phyloP scores from a whole-genome alignment of 2,113 vertebrate species.

The Cryptomyrus ogoouensis region DNA sequence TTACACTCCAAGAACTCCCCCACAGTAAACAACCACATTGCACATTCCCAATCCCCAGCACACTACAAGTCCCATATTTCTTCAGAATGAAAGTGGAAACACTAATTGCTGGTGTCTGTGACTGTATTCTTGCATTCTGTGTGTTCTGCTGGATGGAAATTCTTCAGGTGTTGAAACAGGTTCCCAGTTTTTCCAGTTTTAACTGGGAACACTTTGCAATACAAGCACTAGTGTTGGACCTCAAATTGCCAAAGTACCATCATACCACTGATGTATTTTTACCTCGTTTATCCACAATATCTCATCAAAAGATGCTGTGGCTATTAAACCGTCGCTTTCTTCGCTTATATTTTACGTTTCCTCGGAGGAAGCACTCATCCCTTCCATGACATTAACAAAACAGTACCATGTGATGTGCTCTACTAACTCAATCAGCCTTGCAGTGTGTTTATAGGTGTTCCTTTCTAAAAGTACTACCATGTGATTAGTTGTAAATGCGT shows the following conservation, averaged over 20 bases:
- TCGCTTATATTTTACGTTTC: neutral
- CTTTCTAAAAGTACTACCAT: neutral
- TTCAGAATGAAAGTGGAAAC: neutral
- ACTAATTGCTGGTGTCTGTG: neutral
- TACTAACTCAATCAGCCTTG: neutral
- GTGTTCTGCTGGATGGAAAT: neutral
- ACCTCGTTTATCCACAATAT: neutral
- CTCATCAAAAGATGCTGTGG: neutral
- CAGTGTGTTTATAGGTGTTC: neutral
- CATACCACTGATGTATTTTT: neutral
- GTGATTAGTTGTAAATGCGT: neutral
- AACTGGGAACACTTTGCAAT: neutral
- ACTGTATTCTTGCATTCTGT: neutral
- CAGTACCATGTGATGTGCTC: neutral
- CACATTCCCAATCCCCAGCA: neutral
- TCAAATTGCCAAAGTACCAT: neutral
- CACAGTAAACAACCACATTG: neutral
- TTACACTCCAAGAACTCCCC: neutral
- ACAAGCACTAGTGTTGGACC: neutral
- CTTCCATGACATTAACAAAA: neutral
- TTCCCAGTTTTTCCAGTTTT: neutral
- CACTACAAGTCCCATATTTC: neutral
- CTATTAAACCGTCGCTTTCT: neutral
- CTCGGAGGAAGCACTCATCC: neutral
- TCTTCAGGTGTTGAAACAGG: neutral